A percentile compares a stretch with the other conserved stretches of the same genome.
These are phyloP conservation scores for Microtus richardsoni DNA, from an alignment of 2,113 vertebrate species.

Conservation along the genomic window DNA sequence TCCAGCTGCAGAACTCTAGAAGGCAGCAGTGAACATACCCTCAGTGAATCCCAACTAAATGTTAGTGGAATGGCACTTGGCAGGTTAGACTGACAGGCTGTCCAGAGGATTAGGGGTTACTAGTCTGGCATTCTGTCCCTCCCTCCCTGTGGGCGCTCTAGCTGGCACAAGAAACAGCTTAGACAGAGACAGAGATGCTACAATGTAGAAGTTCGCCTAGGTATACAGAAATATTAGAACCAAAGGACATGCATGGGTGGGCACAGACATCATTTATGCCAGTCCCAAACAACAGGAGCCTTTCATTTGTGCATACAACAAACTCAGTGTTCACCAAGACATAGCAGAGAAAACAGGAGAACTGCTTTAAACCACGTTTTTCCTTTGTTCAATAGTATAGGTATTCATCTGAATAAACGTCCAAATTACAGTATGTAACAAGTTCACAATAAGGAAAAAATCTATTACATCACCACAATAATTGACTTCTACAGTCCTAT, in stretches of 20 bases:
- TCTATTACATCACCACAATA: background rate
- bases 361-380: background rate
- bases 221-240: background rate
- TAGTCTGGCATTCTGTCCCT: background rate
- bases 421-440: background rate
- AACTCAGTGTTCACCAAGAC: background rate
- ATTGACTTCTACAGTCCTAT: background rate
- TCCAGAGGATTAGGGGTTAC: background rate
- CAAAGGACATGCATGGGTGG: background rate
- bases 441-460: constrained; percentile 9
- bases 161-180: background rate
- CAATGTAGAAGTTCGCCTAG: background rate
- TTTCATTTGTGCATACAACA: background rate
- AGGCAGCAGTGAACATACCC: background rate
- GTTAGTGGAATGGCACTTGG: background rate
- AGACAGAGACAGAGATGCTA: background rate
- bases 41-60: background rate
- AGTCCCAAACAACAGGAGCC: background rate
- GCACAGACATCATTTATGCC: background rate
- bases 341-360: background rate
- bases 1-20: background rate
- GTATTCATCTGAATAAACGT: constrained; percentile 29
- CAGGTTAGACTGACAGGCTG: background rate
- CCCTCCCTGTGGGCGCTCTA: background rate
- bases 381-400: constrained; percentile 8